A percentile compares a stretch with the other conserved stretches of the same genome.
These are phyloP conservation scores for Copidosoma aretas DNA, from an alignment of 2,888 invertebrate genomes.

Conservation along the genomic window DNA sequence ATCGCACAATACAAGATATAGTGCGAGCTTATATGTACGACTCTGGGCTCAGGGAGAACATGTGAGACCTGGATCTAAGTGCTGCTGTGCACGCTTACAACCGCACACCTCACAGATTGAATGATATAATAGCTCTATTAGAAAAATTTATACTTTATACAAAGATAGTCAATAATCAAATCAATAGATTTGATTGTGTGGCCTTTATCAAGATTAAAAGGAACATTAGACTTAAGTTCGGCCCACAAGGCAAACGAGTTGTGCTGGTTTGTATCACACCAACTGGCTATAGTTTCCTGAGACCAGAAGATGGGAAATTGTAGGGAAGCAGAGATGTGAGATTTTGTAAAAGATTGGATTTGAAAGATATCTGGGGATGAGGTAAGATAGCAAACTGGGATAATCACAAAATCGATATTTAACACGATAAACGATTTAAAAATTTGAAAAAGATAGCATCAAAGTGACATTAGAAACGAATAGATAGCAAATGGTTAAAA, in stretches of 20 bases:
- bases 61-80: no score
- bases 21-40: no score
- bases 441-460: conserved; percentile 1
- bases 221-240: no score
- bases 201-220: conserved; percentile 36
- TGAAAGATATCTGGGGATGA: conserved; percentile 36
- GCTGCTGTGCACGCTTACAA: conserved; percentile 37
- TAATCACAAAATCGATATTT: not conserved
- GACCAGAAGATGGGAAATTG: no score
- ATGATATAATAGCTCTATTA: no score
- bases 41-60: no score
- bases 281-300: conserved; percentile 40
- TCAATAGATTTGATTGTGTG: conserved; percentile 32
- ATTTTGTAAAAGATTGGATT: conserved; percentile 44
- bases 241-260: no score
- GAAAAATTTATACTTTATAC: conserved; percentile 35
- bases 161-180: not conserved
- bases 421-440: conserved; percentile 3
- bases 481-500: conserved; percentile 2
- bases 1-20: no score
- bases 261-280: conserved; percentile 15
- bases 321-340: conserved; percentile 17
- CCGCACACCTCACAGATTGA: no score
- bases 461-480: not conserved
- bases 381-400: conserved; percentile 5